A percentile compares a stretch with the other conserved stretches of the same genome.
phyloP scores from a whole-genome alignment of 1,140 invertebrate genomes.

The Leptoteleia sp. region DNA sequence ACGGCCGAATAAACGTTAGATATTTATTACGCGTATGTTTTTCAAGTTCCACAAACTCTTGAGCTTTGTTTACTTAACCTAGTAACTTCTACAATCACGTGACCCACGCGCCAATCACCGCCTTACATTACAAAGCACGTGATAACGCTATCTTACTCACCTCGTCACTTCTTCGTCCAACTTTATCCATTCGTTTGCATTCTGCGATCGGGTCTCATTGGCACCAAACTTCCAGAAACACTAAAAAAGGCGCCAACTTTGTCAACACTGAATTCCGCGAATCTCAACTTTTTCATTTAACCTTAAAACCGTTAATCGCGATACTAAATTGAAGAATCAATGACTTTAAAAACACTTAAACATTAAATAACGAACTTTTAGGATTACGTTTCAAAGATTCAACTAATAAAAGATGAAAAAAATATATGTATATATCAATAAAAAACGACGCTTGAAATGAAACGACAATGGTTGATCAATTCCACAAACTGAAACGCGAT shows the following conservation, averaged over 20 bases:
- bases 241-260: no score
- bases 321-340: no score
- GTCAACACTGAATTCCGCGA: no score
- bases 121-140: conserved; percentile 40
- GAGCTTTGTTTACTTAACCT: conserved; percentile 61
- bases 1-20: conserved; percentile 46
- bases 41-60: conserved; percentile 31
- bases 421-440: no score
- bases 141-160: conserved; percentile 62
- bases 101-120: conserved; percentile 51
- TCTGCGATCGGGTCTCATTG: conserved; percentile 32
- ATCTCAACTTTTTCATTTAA: no score
- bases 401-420: no score
- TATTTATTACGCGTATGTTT: conserved; percentile 47
- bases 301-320: no score
- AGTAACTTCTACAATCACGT: conserved; percentile 43
- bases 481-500: not conserved
- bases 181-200: conserved; percentile 57
- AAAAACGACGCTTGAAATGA: no score
- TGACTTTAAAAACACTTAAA: no score
- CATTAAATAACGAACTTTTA: no score
- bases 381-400: no score
- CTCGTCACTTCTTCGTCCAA: conserved; percentile 57
- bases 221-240: conserved; percentile 37
- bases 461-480: not conserved